Conservation (phyloP, 2,113 vertebrate genomes). For the Tupaia tana region DNA sequence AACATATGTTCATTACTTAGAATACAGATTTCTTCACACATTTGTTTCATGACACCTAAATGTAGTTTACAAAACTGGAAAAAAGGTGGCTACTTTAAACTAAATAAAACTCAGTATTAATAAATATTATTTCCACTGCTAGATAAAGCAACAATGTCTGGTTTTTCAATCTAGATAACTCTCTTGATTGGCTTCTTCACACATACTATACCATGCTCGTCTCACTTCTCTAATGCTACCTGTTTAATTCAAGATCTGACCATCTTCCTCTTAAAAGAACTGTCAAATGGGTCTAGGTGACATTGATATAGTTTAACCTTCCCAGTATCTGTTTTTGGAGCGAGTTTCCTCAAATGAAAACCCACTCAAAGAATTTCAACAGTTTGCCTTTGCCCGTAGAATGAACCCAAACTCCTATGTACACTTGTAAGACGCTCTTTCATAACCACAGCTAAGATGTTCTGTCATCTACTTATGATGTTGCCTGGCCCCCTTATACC, state of each 20-base stretch:
- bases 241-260: neutral
- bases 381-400: neutral
- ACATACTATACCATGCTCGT: neutral
- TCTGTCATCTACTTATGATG: neutral
- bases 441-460: neutral
- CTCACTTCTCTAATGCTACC: neutral
- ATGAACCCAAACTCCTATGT: neutral
- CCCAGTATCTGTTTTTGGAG: neutral
- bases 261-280: neutral
- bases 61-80: conserved; percentile 32
- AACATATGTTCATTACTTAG: conserved; percentile 51
- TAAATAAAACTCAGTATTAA: neutral
- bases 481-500: neutral
- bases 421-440: neutral
- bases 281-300: neutral
- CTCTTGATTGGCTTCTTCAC: neutral
- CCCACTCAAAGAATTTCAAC: neutral
- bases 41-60: conserved; percentile 69
- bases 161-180: neutral
- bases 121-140: neutral
- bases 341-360: neutral
- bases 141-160: neutral
- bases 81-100: conserved; percentile 12
- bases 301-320: neutral
- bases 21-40: conserved; percentile 64